Evolutionary conservation across 1,140 invertebrate species (phyloP), one percentile per base, ranked within the genome.

Genomic region (Chrysopa pallens): DNA sequence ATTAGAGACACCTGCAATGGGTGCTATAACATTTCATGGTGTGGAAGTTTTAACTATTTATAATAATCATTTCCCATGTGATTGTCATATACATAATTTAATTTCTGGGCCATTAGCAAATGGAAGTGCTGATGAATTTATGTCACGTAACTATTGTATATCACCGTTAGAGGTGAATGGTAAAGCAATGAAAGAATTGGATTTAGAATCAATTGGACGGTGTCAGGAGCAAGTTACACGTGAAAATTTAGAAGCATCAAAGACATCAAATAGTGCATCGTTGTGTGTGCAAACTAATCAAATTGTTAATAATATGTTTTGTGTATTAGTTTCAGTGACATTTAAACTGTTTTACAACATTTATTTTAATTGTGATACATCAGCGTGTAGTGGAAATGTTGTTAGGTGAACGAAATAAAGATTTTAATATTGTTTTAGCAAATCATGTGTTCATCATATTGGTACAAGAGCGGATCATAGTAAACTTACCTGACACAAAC

Each of bases 31-130:
- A 7, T 60, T 78, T 6, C 70, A 81, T 45, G 70, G 67, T 1
- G 78, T 84, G 6, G 71, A 73, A 37, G 69, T 70, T 29, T 53
- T 85, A 23, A 75, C 73, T 49, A 73, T 83, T 39, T 61, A 72
- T 6, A 70, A 73, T 6, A 88, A 88, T 57, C 82, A 85, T 53
- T 81, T 87, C 52, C 83, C 84, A 0, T 88, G 84, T 54, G 83
- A 85, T 57, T 88, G 83, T 48, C 80, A 81, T 45, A 70, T 80
- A 5, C 76, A 82, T 49, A 74, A 78, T 31, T 68, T 85, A 8
- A 61, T 84, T 8, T 72, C 76, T 17, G 80, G 80, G 39, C 76
- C 80, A 9, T 64, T 86, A 39, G 76, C 74, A 5, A 71, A 82
- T 50, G 73, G 73, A 1, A 69, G 72, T 11, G 51, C 62, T 27